These are phyloP conservation scores for Platanista minor DNA, from an alignment of 2,113 vertebrate genomes.

Conservation along the genomic window DNA sequence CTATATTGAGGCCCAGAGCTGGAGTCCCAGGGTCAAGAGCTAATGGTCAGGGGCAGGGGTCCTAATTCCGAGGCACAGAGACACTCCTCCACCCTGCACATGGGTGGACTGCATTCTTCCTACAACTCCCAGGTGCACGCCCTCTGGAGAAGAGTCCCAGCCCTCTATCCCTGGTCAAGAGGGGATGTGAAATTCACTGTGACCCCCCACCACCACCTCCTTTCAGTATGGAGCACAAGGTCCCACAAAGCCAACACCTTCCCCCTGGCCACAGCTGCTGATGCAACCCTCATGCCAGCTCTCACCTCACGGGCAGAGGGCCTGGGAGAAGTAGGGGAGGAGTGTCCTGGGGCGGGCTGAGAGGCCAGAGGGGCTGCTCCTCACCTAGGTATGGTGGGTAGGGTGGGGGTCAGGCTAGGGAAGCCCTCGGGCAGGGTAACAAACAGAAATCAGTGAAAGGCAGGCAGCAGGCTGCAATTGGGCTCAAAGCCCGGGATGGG, in stretches of 20 bases:
- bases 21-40: neutral
- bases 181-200: neutral
- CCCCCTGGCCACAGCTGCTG: neutral
- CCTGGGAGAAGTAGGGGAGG: neutral
- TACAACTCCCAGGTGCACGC: neutral
- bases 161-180: neutral
- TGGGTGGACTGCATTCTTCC: neutral
- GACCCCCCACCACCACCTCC: neutral
- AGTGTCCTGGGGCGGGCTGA: no score
- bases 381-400: neutral
- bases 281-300: neutral
- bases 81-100: rapidly evolving
- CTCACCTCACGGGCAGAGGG: neutral
- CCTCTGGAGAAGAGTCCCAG: neutral
- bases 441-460: neutral
- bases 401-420: neutral
- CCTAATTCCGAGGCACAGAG: neutral
- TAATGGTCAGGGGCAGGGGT: neutral
- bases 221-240: neutral
- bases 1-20: neutral
- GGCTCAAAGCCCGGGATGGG: neutral
- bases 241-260: neutral
- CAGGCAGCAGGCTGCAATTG: neutral
- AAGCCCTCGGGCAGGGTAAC: neutral
- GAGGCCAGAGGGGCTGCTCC: neutral